Conservation (phyloP, 2,888 invertebrate genomes). For the Chrysomela aeneicollis region DNA sequence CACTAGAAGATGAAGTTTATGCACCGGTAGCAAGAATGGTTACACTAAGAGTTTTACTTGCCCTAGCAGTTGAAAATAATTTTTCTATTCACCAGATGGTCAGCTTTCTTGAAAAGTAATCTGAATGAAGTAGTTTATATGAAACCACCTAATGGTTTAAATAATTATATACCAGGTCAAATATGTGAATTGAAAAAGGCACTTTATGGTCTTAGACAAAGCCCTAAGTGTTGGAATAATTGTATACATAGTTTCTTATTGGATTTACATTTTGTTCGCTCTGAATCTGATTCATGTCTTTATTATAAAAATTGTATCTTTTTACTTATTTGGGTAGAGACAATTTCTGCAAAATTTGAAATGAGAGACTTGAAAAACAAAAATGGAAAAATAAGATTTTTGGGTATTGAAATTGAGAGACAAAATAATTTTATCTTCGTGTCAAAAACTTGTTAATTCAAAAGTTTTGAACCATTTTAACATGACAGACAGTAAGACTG, state of each 20-base stretch:
- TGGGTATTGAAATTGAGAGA: slow-evolving; percentile 30
- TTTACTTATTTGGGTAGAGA: no score
- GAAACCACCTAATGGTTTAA: slow-evolving; percentile 20
- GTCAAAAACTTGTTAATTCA: no score
- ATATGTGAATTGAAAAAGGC: slow-evolving; percentile 34
- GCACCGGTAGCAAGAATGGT: slow-evolving; percentile 29
- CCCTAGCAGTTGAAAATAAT: no score
- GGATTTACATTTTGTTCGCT: no score
- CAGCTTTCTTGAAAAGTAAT: slow-evolving; percentile 32
- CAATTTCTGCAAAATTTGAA: no score
- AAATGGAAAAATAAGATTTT: slow-evolving; percentile 18
- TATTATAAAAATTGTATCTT: slow-evolving; percentile 33
- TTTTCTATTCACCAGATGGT: no score
- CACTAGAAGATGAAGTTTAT: slow-evolving; percentile 30
- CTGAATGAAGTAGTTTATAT: slow-evolving; percentile 21
- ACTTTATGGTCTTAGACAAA: slow-evolving; percentile 34
- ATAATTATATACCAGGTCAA: neutral
- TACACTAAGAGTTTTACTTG: no score
- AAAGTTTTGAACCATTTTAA: slow-evolving; percentile 23
- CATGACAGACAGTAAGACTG: slow-evolving; percentile 22
- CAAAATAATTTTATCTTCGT: no score
- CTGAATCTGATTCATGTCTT: slow-evolving; percentile 38
- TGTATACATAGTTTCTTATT: no score
- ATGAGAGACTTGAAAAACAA: slow-evolving; percentile 27
- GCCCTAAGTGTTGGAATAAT: no score